Evolutionary conservation across 2,888 invertebrate genomes (phyloP), one percentile per base, ranked within the genome.

Genomic region (Eristalinus aeneus): DNA sequence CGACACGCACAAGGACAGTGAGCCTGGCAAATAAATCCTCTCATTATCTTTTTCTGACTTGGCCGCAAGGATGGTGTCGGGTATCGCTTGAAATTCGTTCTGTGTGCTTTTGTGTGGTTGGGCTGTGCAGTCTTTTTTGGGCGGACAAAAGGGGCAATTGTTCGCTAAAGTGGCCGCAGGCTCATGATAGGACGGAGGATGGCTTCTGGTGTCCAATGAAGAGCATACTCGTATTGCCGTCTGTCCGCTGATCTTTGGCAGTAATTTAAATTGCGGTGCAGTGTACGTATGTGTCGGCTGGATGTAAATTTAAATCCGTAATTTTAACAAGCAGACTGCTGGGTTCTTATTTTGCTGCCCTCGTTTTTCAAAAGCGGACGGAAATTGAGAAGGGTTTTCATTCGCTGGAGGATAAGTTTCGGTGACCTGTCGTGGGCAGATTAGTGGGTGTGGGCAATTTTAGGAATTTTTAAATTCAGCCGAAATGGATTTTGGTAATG

Each of bases 11-110:
- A 72, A 68, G 23, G 27, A 68, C 46, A 54, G 61, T 11, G 69
- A 39, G 12, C 53, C 22, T 23, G 69, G 39, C 67, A 69, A 69
- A 69, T 83, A 74, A 83, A 73, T 78, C 68, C 73, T 79, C 64
- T 78, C 78, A 78, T 78, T 78, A 69, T 73, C 82, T 56, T 83
- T 27, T 27, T 27, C 73, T 78, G 27, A 82, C 64, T 67, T 82
- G 60, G 34, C 27, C 2, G 60, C 39, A 46, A 67, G 67, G 16
- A 61, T 16, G 61, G 72, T 74, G 32, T 69, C 32, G 67, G 46
- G 46, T 16, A 8, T 46, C 46, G 16, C 46, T 46, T 16, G 46
- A 46, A 20, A 22, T 54, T 22, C 22, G 20, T 4, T 54, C 53
- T 53, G n/a, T 53, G n/a, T 12, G 5, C 53, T 16, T 11, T 9